phyloP scores from a whole-genome alignment of 2,113 vertebrate species.

The Cyanocitta stelleri region DNA sequence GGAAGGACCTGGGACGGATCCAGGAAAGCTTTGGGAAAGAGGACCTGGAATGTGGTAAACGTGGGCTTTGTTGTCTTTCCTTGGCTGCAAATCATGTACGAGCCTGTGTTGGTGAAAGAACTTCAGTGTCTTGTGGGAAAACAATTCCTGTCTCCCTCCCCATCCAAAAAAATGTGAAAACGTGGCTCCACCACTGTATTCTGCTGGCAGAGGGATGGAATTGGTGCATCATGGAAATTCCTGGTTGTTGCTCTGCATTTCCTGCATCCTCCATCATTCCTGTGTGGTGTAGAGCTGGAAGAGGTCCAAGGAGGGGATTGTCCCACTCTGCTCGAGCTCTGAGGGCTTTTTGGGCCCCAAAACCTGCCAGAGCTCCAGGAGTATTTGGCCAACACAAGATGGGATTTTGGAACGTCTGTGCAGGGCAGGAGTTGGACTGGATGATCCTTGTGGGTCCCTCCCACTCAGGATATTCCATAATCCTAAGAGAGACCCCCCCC shows the following conservation, averaged over 20 bases:
- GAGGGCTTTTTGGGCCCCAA: neutral
- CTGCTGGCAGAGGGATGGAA: neutral
- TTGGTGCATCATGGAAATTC: neutral
- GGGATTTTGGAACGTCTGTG: neutral
- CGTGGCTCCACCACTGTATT: neutral
- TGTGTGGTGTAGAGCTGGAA: neutral
- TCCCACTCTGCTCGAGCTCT: neutral
- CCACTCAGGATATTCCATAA: neutral
- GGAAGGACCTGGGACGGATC: neutral
- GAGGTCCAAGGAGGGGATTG: neutral
- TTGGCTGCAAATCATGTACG: neutral
- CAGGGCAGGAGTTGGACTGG: neutral
- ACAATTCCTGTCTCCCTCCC: neutral
- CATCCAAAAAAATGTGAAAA: neutral
- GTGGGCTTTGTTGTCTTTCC: neutral
- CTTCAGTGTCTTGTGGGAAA: neutral
- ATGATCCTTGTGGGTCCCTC: neutral
- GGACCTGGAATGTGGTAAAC: neutral
- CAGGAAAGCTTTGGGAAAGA: neutral
- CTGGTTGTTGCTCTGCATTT: rapidly evolving
- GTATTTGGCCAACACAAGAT: neutral
- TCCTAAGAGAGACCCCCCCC: neutral
- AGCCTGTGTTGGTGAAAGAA: neutral
- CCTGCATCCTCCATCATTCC: rapidly evolving
- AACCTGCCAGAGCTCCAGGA: neutral